These are phyloP conservation scores for Diplazon laetatorius DNA, from an alignment of 2,888 invertebrate species.

Conservation along the genomic window DNA sequence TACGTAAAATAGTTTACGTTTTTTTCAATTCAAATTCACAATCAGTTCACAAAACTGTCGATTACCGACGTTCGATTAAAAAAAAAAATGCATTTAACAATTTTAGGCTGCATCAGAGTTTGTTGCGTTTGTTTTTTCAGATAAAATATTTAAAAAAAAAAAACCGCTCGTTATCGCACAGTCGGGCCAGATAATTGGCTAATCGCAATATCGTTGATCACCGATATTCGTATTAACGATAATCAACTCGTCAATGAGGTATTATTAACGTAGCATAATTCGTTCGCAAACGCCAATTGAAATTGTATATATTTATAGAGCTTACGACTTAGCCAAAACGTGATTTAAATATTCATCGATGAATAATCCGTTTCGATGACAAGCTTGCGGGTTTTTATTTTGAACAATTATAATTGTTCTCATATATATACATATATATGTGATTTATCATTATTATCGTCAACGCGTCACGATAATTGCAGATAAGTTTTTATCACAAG, in stretches of 20 bases:
- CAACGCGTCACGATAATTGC: constrained; percentile 26
- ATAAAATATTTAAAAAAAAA: too few relatives aligned
- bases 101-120: too few relatives aligned
- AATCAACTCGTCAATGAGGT: constrained; percentile 36
- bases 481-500: constrained; percentile 52
- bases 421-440: neutral
- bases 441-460: neutral
- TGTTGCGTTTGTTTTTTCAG: neutral
- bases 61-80: too few relatives aligned
- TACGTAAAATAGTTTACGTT: too few relatives aligned
- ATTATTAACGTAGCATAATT: constrained; percentile 40
- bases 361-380: constrained; percentile 5
- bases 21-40: constrained; percentile 10
- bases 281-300: neutral
- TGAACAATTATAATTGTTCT: constrained; percentile 11
- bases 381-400: constrained; percentile 2
- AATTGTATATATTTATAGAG: too few relatives aligned
- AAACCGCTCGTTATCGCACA: constrained; percentile 20
- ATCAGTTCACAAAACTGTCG: constrained; percentile 36
- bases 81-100: too few relatives aligned
- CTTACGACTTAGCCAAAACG: constrained; percentile 7
- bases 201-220: constrained; percentile 43
- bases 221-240: constrained; percentile 38
- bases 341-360: neutral
- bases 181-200: constrained; percentile 13